phyloP scores from a whole-genome alignment of 2,797 vertebrate genomes.

The Eulemur coronatus region DNA sequence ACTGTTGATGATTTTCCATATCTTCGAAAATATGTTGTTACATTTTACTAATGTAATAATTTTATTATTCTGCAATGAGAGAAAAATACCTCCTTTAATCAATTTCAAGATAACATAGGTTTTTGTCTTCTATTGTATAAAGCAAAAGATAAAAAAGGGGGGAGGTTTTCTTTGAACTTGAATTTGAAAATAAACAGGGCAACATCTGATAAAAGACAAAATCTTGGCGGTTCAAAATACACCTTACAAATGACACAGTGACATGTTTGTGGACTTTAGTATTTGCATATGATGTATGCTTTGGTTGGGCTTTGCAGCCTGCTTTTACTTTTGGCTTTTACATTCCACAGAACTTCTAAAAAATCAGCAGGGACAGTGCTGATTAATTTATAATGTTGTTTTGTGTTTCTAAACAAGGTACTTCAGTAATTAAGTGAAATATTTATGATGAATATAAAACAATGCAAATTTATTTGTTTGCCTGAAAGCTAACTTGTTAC shows the following conservation, averaged over 20 bases:
- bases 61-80: slow-evolving; percentile 65
- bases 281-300: slow-evolving; percentile 74
- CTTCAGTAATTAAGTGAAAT: slow-evolving; percentile 90
- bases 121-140: slow-evolving; percentile 66
- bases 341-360: slow-evolving; percentile 84
- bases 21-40: slow-evolving; percentile 72
- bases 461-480: slow-evolving; percentile 91
- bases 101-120: slow-evolving; percentile 52
- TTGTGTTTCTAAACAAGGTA: slow-evolving; percentile 88
- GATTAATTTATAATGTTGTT: slow-evolving; percentile 90
- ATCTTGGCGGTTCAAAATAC: slow-evolving; percentile 66
- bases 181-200: slow-evolving; percentile 78
- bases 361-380: slow-evolving; percentile 85
- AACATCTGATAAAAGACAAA: slow-evolving; percentile 76
- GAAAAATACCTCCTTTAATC: slow-evolving; percentile 72
- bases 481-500: slow-evolving; percentile 88
- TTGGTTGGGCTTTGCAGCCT: slow-evolving; percentile 74
- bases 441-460: slow-evolving; percentile 91
- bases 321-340: slow-evolving; percentile 83
- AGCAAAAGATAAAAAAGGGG: slow-evolving; percentile 56
- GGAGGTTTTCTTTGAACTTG: slow-evolving; percentile 69
- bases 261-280: slow-evolving; percentile 71
- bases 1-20: slow-evolving; percentile 49
- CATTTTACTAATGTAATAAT: slow-evolving; percentile 68
- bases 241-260: not conserved